Conservation (phyloP, 2,888 invertebrate genomes). For the Pherbina coryleti region DNA sequence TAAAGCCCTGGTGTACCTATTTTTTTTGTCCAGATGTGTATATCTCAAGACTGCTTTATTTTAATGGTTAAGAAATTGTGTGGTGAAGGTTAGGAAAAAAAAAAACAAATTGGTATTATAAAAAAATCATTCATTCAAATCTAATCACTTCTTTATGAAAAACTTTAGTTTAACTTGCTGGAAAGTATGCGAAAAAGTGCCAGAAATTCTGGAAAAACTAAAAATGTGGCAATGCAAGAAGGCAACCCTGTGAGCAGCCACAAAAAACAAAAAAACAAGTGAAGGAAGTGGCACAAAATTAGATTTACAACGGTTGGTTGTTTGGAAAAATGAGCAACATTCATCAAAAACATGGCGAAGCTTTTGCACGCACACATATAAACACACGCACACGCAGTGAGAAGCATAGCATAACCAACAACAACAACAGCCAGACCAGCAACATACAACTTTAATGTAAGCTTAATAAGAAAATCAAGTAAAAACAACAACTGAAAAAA, state of each 20-base stretch:
- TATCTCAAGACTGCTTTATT: too few relatives aligned
- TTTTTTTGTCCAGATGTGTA: too few relatives aligned
- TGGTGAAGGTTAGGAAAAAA: background rate
- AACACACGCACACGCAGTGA: background rate
- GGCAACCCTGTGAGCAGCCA: too few relatives aligned
- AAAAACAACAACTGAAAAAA: background rate
- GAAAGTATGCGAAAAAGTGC: background rate
- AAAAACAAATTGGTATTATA: too few relatives aligned
- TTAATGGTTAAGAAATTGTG: too few relatives aligned
- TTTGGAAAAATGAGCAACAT: slow-evolving; percentile 5
- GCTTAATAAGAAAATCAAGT: background rate
- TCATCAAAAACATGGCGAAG: background rate
- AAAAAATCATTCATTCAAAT: background rate
- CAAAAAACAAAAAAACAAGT: background rate
- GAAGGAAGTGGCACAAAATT: background rate
- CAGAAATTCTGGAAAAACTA: background rate
- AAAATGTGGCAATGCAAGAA: too few relatives aligned
- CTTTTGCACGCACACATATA: background rate
- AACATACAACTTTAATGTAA: background rate
- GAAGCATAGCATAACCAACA: background rate
- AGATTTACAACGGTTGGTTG: slow-evolving; percentile 3
- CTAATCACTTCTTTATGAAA: background rate
- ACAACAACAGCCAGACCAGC: background rate
- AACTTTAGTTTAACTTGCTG: background rate
- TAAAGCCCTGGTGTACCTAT: too few relatives aligned